Evolutionary conservation across 2,888 invertebrate genomes (phyloP), one percentile per base, ranked within the genome.

Genomic region (Thecophora atra): DNA sequence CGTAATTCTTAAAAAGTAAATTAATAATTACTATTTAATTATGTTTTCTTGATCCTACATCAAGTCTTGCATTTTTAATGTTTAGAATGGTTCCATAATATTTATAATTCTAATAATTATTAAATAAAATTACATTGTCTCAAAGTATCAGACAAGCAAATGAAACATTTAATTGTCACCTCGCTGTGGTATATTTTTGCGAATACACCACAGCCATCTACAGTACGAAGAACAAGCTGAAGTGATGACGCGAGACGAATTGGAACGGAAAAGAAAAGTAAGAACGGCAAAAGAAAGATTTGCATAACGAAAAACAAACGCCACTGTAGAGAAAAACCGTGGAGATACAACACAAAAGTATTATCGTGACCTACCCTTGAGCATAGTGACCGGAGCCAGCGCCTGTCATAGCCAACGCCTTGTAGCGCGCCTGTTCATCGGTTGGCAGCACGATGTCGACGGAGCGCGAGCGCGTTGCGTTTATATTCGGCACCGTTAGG

Each of bases 361-460:
- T 62, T 54, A 51, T 68, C 42, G 24, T 52, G 74, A 83, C 83
- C 79, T 83, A 83, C 83, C 83, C 82, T 70, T 81, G 78, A 75
- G 77, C 79, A 74, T 80, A 82, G 69, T 78, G 77, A 62, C 78
- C 80, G 26, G 80, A 76, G 64, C n/a, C n/a, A n/a, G 90, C 88
- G 26, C 91, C 90, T 28, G 91, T 90, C 86, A 92, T 88, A 65
- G 93, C 90, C 77, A 95, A 87, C n/a, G 95, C 94, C 81, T 94
- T 94, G 86, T 95, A 95, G 76, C 94, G 89, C 37, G 94, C 93
- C 86, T 94, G 94, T 80, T 93, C 93, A 74, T 93, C 92, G 13
- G 95, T 95, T 37, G 95, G 95, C 77, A 96, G 87, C 65, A 95
- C 95, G 81, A 95, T 95, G 86, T 95, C 95, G 74, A 95, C 95